These are phyloP conservation scores for Cybosia mesomella DNA, from an alignment of 2,888 invertebrate genomes.

Conservation along the genomic window DNA sequence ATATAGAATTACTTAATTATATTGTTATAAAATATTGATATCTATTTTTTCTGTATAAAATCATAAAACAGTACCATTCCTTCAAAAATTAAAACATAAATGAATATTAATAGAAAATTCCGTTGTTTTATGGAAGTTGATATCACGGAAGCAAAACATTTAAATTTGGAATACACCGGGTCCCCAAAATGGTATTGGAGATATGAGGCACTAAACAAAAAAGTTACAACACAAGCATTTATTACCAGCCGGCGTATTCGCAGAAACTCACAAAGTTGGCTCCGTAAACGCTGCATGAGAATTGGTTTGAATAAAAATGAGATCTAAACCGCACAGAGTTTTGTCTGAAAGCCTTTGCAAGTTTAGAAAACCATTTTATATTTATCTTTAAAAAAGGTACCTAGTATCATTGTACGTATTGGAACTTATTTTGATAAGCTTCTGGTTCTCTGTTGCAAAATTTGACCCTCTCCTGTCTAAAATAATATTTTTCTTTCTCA, in stretches of 20 bases:
- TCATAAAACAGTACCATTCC: no score
- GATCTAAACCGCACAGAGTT: constrained; percentile 35
- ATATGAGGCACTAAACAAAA: constrained; percentile 48
- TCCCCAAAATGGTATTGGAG: constrained; percentile 28
- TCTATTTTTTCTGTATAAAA: no score
- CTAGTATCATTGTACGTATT: neutral
- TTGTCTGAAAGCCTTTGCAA: constrained; percentile 40
- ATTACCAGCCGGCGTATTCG: constrained; percentile 46
- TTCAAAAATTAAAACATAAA: neutral
- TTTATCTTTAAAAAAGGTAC: constrained; percentile 24
- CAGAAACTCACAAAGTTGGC: constrained; percentile 53
- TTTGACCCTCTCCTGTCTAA: neutral
- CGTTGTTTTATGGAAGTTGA: constrained; percentile 27
- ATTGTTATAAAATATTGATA: no score
- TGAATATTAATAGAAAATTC: constrained; percentile 5
- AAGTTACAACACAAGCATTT: constrained; percentile 56
- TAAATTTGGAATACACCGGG: constrained; percentile 43
- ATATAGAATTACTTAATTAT: no score
- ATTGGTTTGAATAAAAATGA: constrained; percentile 66
- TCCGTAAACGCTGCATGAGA: constrained; percentile 64
- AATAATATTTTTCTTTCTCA: neutral
- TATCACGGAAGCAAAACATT: constrained; percentile 39
- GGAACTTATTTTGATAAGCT: neutral
- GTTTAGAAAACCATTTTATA: constrained; percentile 47
- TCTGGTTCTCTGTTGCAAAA: neutral